A percentile compares a stretch with the other conserved stretches of the same genome.
These are phyloP conservation scores for Periophthalmus magnuspinnatus DNA, from an alignment of 2,797 vertebrate genomes.

Conservation along the genomic window DNA sequence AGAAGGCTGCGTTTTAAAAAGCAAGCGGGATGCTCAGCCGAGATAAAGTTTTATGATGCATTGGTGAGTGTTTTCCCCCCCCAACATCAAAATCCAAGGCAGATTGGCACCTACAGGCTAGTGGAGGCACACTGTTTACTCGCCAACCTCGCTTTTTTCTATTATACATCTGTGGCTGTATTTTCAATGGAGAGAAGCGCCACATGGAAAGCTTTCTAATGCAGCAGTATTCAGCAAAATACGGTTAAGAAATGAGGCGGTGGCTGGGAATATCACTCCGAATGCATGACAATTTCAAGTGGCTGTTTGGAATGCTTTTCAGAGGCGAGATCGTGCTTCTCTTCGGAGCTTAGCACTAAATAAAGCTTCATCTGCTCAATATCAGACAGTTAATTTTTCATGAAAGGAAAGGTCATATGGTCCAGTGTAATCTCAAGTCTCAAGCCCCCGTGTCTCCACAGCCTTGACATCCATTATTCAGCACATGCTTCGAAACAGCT, in stretches of 20 bases:
- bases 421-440: slow-evolving; percentile 75
- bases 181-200: slow-evolving; percentile 50
- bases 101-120: slow-evolving; percentile 69
- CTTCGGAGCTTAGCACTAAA: slow-evolving; percentile 55
- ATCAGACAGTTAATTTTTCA: slow-evolving; percentile 77
- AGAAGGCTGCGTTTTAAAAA: slow-evolving; percentile 58
- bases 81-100: slow-evolving; percentile 63
- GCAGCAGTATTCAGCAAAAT: slow-evolving; percentile 30
- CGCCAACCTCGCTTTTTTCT: slow-evolving; percentile 60
- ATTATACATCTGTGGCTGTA: slow-evolving; percentile 65
- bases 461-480: slow-evolving; percentile 78
- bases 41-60: slow-evolving; percentile 60
- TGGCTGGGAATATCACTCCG: slow-evolving; percentile 19
- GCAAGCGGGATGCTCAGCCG: slow-evolving; percentile 48
- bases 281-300: slow-evolving; percentile 2
- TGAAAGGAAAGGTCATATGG: slow-evolving; percentile 76
- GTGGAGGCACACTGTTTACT: slow-evolving; percentile 62
- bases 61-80: slow-evolving; percentile 54
- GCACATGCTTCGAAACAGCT: slow-evolving; percentile 59
- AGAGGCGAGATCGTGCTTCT: slow-evolving; percentile 13
- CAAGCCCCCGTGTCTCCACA: slow-evolving; percentile 64
- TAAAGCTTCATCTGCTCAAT: slow-evolving; percentile 76
- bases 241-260: slow-evolving; percentile 27
- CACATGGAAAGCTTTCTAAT: slow-evolving; percentile 48
- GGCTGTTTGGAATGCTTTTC: slow-evolving; percentile 5